Evolutionary conservation across 2,888 invertebrate genomes (phyloP), one percentile per base, ranked within the genome.

Genomic region (Tetragonula carbonaria): DNA sequence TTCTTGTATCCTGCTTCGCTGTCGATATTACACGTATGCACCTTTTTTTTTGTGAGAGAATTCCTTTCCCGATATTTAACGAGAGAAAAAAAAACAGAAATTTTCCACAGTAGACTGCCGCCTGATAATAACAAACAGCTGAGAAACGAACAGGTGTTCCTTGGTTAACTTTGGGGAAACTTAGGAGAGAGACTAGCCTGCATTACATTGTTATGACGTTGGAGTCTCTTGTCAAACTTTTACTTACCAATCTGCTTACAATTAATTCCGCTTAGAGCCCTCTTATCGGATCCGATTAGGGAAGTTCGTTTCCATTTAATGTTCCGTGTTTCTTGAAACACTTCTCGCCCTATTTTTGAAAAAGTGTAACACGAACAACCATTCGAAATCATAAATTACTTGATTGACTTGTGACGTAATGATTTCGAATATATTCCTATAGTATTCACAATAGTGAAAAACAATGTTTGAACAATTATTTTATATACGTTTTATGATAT

Each of bases 181-280:
- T 89, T 86, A 57, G 72, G 77, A 66, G 73, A 66, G 73, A 72
- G 72, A 68, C 71, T 80, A 72, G 68, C 76, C 68, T 59, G 63
- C 62, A 57, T 82, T 75, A 59, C 75, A 77, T 77, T 88, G 88
- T 88, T 88, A 88, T 85, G 89, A 87, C 84, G 80, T 89, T 81
- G 84, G n/a, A 66, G 68, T 75, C 77, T 68, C 79, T 73, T 59
- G 72, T 45, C 28, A 50, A 89, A 88, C 85, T 87, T 88, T 89
- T 89, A 84, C 72, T 85, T 88, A 87, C 79, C 89, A 84, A 89
- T 89, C 87, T 80, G 87, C 87, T 88, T 88, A 88, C 38, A 38
- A 66, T 66, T 66, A 66, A 89, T 88, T 84, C 85, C 66, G 73
- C 66, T 28, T 62, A 74, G 50, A 82, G 70, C 76, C 85, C 68